phyloP scores from a whole-genome alignment of 1,140 invertebrate genomes.

The Zaprionus davidi region DNA sequence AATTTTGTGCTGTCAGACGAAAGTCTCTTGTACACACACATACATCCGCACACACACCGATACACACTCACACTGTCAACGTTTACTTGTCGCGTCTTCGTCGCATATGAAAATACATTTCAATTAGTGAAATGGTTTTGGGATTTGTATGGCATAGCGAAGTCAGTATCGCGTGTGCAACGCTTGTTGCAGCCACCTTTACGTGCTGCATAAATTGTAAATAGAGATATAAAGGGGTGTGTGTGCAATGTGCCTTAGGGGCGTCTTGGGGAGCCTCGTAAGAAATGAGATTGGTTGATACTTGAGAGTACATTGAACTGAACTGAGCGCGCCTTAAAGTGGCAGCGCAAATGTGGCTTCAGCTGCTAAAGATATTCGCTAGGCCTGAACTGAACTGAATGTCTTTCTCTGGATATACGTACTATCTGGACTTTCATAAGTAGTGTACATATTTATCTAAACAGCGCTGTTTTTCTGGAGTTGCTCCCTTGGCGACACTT shows the following conservation, averaged over 20 bases:
- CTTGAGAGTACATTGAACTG: conserved; percentile 65
- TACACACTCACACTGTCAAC: conserved; percentile 17
- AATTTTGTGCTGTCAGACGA: conserved; percentile 66
- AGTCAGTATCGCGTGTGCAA: conserved; percentile 53
- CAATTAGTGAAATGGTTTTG: conserved; percentile 83
- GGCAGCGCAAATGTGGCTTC: neutral
- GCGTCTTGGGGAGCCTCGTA: neutral
- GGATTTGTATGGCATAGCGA: conserved; percentile 73
- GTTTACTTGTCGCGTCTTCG: conserved; percentile 40
- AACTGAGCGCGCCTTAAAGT: conserved; percentile 26
- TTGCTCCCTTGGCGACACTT: conserved; percentile 78
- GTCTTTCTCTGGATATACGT: conserved; percentile 11
- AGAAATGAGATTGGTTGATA: conserved; percentile 22
- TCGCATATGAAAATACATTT: conserved; percentile 80
- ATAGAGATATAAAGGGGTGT: conserved; percentile 62
- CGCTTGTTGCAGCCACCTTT: conserved; percentile 77
- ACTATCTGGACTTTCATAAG: conserved; percentile 18
- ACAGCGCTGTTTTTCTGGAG: conserved; percentile 58
- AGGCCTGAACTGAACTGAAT: neutral
- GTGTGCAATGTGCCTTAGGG: conserved; percentile 36
- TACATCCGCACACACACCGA: conserved; percentile 13
- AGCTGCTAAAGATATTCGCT: neutral
- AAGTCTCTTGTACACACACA: conserved; percentile 56
- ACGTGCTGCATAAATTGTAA: conserved; percentile 72
- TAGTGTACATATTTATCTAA: conserved; percentile 36